These are phyloP conservation scores for Drosophila asahinai DNA, from an alignment of 1,140 invertebrate species.

Conservation along the genomic window DNA sequence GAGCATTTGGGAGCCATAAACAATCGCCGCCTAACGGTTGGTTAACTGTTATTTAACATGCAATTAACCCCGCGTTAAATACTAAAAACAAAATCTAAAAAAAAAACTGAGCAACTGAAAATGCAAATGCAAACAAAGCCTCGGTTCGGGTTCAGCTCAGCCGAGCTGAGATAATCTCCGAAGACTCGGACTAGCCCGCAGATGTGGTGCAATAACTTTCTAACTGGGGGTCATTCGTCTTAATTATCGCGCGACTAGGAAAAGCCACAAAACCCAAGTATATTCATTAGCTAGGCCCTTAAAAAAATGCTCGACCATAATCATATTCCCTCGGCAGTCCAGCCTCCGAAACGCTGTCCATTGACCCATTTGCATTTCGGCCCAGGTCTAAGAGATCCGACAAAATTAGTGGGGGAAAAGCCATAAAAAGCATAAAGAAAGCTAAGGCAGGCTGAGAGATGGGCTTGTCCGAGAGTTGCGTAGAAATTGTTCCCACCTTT, in stretches of 20 bases:
- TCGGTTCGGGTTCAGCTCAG: slow-evolving; percentile 51
- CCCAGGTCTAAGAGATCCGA: slow-evolving; percentile 34
- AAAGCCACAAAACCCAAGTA: slow-evolving; percentile 56
- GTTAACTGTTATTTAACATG: slow-evolving; percentile 81
- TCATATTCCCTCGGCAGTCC: slow-evolving; percentile 45
- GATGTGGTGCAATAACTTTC: slow-evolving; percentile 81
- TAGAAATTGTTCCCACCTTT: slow-evolving; percentile 78
- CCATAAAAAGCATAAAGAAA: slow-evolving; percentile 55
- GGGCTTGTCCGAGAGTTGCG: slow-evolving; percentile 28
- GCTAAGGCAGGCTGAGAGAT: slow-evolving; percentile 18
- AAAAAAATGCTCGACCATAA: slow-evolving; percentile 34
- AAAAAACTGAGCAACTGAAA: slow-evolving; percentile 19
- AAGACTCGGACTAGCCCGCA: slow-evolving; percentile 29
- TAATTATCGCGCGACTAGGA: slow-evolving; percentile 75
- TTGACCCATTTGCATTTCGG: slow-evolving; percentile 71
- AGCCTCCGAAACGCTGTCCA: slow-evolving; percentile 60
- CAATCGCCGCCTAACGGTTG: slow-evolving; percentile 58
- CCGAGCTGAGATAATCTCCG: slow-evolving; percentile 49
- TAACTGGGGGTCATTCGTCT: slow-evolving; percentile 77
- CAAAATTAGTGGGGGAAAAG: slow-evolving; percentile 55
- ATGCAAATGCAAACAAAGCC: slow-evolving; percentile 67
- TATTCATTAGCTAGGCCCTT: slow-evolving; percentile 68
- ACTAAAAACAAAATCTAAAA: slow-evolving; percentile 41
- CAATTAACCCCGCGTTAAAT: slow-evolving; percentile 66
- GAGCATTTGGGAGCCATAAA: slow-evolving; percentile 50